Evolutionary conservation across 2,797 vertebrate species (phyloP), one percentile per base, ranked within the genome.

Genomic region (Tenualosa ilisha): DNA sequence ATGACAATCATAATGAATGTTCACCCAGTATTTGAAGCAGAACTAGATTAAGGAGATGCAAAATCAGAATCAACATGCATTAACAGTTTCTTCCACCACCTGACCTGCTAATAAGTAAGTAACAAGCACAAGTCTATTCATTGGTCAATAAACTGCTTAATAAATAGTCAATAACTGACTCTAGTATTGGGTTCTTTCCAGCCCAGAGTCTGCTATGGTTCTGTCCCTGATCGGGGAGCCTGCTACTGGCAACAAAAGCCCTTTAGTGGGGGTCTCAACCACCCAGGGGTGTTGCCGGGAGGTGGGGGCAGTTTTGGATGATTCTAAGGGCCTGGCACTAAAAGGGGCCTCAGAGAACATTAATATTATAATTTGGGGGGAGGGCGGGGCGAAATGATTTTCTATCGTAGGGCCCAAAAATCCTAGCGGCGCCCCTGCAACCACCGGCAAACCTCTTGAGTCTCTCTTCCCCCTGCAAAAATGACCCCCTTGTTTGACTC

Each of bases 401-500:
- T 31, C 31, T 31, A 31, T 31, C 31, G 31, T 31, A 31, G 31
- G 31, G 31, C 31, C 31, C 31, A 31, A 31, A 31, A 31, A 31
- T 31, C 31, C 31, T 31, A 31, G 31, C 31, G 31, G 31, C 31
- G 31, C 31, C 31, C 31, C 31, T 31, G 31, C 31, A 1, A 31
- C 0, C 31, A 6, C 63, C 63, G 13, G 1, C 13, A 37, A 40
- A 31, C 68, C 68, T 31, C 15, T 31, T 1, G 13, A 6, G 31
- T 40, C 68, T 20, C 37, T 17, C 31, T 75, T 43, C 68, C 68
- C 68, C 31, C 68, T 75, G 31, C 68, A 75, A 75, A 68, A 75
- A 75, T 75, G 6, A 37, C 68, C 37, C 68, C 40, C 68, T 75
- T 75, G 68, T 75, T 75, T 75, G 40, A 75, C 31, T 75, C 31